phyloP scores from a whole-genome alignment of 1,140 invertebrate species.

The Venustaconcha ellipsiformis region DNA sequence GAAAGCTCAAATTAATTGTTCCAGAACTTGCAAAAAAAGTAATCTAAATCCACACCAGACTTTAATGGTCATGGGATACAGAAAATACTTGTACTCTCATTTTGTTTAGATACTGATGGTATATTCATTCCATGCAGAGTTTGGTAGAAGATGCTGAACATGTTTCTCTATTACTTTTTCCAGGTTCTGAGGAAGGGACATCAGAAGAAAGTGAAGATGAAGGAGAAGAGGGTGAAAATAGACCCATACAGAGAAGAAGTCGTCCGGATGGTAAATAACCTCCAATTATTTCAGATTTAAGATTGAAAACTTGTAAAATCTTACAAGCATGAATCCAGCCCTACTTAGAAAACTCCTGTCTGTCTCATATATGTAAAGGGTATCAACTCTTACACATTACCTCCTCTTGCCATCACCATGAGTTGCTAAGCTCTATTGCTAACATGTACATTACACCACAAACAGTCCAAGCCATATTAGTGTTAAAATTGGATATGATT shows the following conservation, averaged over 20 bases:
- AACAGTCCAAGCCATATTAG: too few relatives aligned
- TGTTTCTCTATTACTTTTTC: background rate
- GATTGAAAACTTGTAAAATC: too few relatives aligned
- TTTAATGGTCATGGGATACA: background rate
- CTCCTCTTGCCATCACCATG: too few relatives aligned
- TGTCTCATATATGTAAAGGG: too few relatives aligned
- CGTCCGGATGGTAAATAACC: constrained; percentile 53
- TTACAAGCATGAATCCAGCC: too few relatives aligned
- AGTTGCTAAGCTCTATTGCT: too few relatives aligned
- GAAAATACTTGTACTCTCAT: background rate
- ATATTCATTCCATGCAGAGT: background rate
- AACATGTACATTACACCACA: too few relatives aligned
- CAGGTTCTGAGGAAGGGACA: constrained; percentile 47
- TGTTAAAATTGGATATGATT: too few relatives aligned
- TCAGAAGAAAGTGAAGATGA: constrained; percentile 52
- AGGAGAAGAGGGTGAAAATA: constrained; percentile 27
- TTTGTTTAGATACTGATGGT: too few relatives aligned
- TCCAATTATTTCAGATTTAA: too few relatives aligned
- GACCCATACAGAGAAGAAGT: constrained; percentile 45
- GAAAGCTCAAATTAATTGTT: background rate
- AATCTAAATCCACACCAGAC: background rate
- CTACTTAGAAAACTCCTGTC: too few relatives aligned
- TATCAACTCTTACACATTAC: too few relatives aligned
- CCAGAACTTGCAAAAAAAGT: background rate
- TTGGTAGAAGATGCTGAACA: background rate